Evolutionary conservation across 2,113 vertebrate genomes (phyloP), one percentile per base, ranked within the genome.

Genomic region (Zosterops pallidus): DNA sequence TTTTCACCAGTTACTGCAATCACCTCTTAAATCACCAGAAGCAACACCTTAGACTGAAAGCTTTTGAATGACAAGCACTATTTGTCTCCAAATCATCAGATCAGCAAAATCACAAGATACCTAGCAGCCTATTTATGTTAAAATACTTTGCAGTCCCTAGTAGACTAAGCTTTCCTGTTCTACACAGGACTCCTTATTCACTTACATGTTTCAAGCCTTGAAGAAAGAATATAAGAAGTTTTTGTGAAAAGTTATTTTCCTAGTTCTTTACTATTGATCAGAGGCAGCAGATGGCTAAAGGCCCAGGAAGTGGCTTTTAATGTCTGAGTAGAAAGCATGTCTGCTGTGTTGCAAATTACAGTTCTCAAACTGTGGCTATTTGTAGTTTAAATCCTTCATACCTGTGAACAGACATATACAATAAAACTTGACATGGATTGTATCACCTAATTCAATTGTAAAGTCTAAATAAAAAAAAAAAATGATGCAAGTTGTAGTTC

Each of bases 301-400:
- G 18, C 52, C 85, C n/a, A 68, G 37, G 15, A 84, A 76, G 41
- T 53, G 23, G 6, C 29, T 84, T 92, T 31, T 52, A 72, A 65
- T 3, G 8, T 33, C 28, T 2, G 1, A 72, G 14, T 84, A 50
- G 84, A 71, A 93, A 63, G 11, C 1, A 0, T 4, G 6, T n/a
- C 53, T 63, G 14, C 3, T 44, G 18, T 29, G 10, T 21, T 50
- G 7, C 46, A 64, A 77, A 59, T 59, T 65, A 47, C 11, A 50
- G 29, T 17, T 81, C 60, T 59, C 44, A 56, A 77, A 47, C n/a
- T 4, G 1, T 9, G 49, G 12, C 10, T 71, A 5, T 78, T 74
- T 75, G 11, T 3, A 57, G 26, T 52, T 68, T 56, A 57, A 59
- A 12, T 25, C 68, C 20, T 28, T 65, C 15, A 7, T 15, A 33